Evolutionary conservation across 2,888 invertebrate species (phyloP), one percentile per base, ranked within the genome.

Genomic region (Nemapogon koenigi): DNA sequence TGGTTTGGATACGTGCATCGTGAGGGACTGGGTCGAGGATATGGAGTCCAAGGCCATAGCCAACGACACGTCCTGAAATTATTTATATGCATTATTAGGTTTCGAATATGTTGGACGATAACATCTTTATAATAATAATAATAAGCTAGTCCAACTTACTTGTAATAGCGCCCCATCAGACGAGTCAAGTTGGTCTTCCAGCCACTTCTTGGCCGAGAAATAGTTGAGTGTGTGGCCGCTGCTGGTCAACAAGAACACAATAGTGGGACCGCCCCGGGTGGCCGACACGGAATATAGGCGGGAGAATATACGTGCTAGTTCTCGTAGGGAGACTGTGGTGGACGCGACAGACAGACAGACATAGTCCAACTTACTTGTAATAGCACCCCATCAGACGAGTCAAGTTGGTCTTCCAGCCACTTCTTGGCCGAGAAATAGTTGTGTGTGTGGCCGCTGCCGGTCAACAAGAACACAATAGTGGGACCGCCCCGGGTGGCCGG

Each of bases 381-480:
- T 32, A 87, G 57, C 2, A 87, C 83, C 30, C 84, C 84, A 48
- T 90, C 89, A 11, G 84, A 64, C 0, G 85, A 86, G 58, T 98
- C 97, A 43, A 94, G 62, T 56, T 94, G 92, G 57, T 95, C 94
- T 57, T 97, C 96, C 10, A 98, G 81, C 94, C 96, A 98, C 56
- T 94, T 94, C 70, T 97, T 96, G 28, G 92, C 89, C 1, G 97
- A 95, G 64, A 94, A 92, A 61, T 93, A 99, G 78, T 97, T 99
- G 6, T 88, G 71, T 26, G 90, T 82, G 61, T 94, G 91, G 3
- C 98, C 98, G 28, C 90, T 91, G 14, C 96, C 96, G 17, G 94
- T 87, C 39, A 97, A 78, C 38, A 95, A 81, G 65, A 99, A 99
- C 37, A 97, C 72, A 10, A 98, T 67, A 47, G 94, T 88, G 31